Conservation (phyloP, 1,140 invertebrate genomes). For the Pogonomyrmex barbatus region DNA sequence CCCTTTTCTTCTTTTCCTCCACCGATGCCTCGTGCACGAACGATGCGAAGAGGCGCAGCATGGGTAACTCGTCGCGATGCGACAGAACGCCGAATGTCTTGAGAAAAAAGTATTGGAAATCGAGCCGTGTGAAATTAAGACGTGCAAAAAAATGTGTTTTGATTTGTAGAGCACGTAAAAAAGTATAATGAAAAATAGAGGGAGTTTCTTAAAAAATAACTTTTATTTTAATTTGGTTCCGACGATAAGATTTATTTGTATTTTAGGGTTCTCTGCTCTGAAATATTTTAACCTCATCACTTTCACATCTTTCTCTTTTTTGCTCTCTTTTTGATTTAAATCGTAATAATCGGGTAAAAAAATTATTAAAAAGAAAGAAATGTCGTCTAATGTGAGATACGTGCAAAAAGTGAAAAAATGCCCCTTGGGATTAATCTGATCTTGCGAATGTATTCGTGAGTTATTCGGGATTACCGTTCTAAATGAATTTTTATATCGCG, state of each 20-base stretch:
- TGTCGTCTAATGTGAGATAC: background rate
- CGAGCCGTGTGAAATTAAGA: background rate
- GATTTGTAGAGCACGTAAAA: background rate
- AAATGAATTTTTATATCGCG: slow-evolving; percentile 11
- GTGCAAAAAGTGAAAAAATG: background rate
- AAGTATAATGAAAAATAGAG: background rate
- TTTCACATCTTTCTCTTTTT: background rate
- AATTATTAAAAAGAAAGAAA: background rate
- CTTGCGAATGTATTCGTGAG: background rate
- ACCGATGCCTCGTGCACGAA: slow-evolving; percentile 23
- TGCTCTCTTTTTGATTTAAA: background rate
- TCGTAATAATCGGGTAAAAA: background rate
- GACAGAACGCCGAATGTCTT: slow-evolving; percentile 12
- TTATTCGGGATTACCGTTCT: background rate
- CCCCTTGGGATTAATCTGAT: background rate
- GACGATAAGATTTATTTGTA: background rate
- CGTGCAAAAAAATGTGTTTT: background rate
- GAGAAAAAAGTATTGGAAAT: slow-evolving; percentile 33
- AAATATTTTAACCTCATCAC: background rate
- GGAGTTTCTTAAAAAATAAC: background rate
- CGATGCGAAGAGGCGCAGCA: slow-evolving; percentile 38
- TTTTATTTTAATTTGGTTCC: background rate
- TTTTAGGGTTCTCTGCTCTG: background rate
- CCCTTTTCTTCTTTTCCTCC: background rate
- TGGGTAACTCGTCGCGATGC: slow-evolving; percentile 16